Evolutionary conservation across 2,888 invertebrate species (phyloP).

Genomic region (Lissonota sp.): DNA sequence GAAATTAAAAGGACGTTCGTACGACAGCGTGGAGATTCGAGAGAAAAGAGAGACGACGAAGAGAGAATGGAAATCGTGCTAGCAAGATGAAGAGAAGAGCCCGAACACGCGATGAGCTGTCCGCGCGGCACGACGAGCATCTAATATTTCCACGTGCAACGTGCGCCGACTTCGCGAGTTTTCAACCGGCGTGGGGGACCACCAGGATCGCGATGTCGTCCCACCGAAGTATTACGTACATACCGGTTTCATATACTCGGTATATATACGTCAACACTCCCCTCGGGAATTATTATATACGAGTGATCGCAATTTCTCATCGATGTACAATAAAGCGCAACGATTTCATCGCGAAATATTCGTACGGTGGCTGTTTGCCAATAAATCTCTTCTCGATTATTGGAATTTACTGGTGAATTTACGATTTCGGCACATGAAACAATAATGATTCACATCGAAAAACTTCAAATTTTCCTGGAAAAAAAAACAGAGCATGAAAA

Average conservation of each 20-base stretch:
- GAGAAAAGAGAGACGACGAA: background rate
- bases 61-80: constrained; percentile 15
- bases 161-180: constrained; percentile 72
- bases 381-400: constrained; percentile 33
- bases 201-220: constrained; percentile 71
- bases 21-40: constrained; percentile 2
- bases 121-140: constrained; percentile 64
- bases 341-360: constrained; percentile 11
- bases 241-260: constrained; percentile 72
- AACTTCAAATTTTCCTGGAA: background rate
- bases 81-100: constrained; percentile 40
- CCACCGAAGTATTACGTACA: constrained; percentile 58
- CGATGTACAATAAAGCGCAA: constrained; percentile 30
- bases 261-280: constrained; percentile 5
- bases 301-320: constrained; percentile 29
- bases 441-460: background rate
- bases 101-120: constrained; percentile 58
- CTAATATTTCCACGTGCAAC: constrained; percentile 73
- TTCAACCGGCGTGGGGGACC: constrained; percentile 67
- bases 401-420: background rate
- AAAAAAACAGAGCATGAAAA: constrained; percentile 6
- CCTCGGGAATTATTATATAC: constrained; percentile 45
- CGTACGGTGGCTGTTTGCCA: constrained; percentile 11
- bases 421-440: background rate
- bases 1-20: constrained; percentile 46